Percentiles rank a stretch among this genome's conserved stretches.
These are phyloP conservation scores for Strix aluco DNA, from an alignment of 2,113 vertebrate species.

Conservation along the genomic window DNA sequence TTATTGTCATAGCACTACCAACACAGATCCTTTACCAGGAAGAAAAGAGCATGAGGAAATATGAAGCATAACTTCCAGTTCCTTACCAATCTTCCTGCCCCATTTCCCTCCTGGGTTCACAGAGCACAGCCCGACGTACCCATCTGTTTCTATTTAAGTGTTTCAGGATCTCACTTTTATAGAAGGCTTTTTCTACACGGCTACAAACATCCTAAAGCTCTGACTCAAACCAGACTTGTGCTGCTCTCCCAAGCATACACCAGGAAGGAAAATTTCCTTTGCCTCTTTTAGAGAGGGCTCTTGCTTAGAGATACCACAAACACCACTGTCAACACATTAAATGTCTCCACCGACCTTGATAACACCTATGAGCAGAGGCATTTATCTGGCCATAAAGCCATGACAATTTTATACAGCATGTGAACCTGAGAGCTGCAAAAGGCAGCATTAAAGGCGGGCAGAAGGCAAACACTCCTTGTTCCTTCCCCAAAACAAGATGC, in stretches of 20 bases:
- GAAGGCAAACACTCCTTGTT: not conserved
- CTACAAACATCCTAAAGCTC: not conserved
- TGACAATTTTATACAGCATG: not conserved
- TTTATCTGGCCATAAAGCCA: not conserved
- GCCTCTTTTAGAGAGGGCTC: not conserved
- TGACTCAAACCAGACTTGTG: not conserved
- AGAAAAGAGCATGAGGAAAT: not conserved
- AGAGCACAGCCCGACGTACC: not conserved
- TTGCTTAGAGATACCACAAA: not conserved
- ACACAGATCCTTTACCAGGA: not conserved
- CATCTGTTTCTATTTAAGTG: conserved; percentile 7
- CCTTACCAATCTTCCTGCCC: not conserved
- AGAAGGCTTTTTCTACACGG: not conserved
- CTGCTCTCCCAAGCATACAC: not conserved
- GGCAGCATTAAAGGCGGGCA: not conserved
- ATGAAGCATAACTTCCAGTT: not conserved
- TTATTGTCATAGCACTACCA: not conserved
- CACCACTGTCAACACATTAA: not conserved
- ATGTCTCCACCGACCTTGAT: not conserved
- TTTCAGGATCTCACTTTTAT: not conserved
- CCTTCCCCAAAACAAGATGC: not conserved
- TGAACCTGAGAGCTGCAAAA: not conserved
- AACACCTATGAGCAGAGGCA: not conserved
- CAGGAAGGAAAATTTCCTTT: not conserved
- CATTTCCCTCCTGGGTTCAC: not conserved